A percentile compares a stretch with the other conserved stretches of the same genome.
These are phyloP conservation scores for Mya arenaria DNA, from an alignment of 1,140 invertebrate genomes.

Conservation along the genomic window DNA sequence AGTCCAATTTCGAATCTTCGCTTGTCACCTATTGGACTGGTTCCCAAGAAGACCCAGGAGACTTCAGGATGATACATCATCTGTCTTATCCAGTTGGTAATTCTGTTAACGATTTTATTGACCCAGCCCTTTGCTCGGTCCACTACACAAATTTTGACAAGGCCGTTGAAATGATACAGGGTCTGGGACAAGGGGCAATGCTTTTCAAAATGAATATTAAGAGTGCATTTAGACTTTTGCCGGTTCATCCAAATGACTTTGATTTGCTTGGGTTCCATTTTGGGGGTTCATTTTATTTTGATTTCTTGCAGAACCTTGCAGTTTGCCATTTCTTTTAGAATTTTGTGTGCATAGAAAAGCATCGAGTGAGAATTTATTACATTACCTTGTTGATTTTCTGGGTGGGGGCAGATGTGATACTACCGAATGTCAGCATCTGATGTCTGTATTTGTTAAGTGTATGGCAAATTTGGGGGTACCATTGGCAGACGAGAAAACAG, in stretches of 20 bases:
- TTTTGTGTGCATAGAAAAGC: neutral
- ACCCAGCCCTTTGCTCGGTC: constrained; percentile 45
- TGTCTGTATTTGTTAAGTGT: neutral
- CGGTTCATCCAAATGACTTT: constrained; percentile 24
- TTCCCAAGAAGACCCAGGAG: neutral
- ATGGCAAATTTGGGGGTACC: constrained; percentile 3
- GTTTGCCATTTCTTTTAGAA: constrained; percentile 11
- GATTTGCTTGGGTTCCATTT: constrained; percentile 11
- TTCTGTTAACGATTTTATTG: constrained; percentile 56
- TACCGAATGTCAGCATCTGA: neutral
- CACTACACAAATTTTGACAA: constrained; percentile 55
- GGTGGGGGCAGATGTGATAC: neutral
- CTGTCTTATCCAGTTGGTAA: constrained; percentile 37
- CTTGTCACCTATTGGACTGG: no score
- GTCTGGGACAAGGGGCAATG: neutral
- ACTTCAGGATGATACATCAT: constrained; percentile 45
- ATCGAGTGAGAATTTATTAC: neutral
- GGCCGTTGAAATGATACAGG: constrained; percentile 46
- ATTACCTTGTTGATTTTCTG: constrained; percentile 18
- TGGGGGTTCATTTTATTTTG: neutral
- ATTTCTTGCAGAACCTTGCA: neutral
- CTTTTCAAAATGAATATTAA: constrained; percentile 41
- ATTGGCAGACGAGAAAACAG: constrained; percentile 34
- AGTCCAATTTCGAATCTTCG: no score
- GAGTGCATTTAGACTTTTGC: constrained; percentile 30